phyloP scores from a whole-genome alignment of 1,140 invertebrate species.

The Drosophila subpulchrella region DNA sequence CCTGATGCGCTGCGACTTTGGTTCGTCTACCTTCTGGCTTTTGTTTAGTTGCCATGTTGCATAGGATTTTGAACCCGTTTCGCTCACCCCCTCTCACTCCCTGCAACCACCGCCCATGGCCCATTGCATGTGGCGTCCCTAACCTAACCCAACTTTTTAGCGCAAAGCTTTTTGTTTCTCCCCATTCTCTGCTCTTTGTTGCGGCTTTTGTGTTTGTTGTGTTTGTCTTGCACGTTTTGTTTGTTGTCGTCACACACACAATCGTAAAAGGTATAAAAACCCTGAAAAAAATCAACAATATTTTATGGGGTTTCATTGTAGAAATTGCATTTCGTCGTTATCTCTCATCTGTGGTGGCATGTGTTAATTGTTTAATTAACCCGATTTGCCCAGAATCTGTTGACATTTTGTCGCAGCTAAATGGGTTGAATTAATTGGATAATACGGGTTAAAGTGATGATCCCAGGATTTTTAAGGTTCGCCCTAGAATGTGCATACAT shows the following conservation, averaged over 20 bases:
- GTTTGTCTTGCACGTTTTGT: slow-evolving; percentile 44
- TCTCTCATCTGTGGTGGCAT: slow-evolving; percentile 27
- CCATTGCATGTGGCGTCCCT: slow-evolving; percentile 71
- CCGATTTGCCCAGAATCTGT: slow-evolving; percentile 32
- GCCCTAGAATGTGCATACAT: too few species aligned
- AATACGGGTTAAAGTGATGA: neutral
- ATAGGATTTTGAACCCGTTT: slow-evolving; percentile 84
- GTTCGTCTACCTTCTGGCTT: slow-evolving; percentile 72
- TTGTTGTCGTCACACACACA: slow-evolving; percentile 12
- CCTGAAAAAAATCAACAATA: slow-evolving; percentile 18
- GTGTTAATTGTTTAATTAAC: slow-evolving; percentile 68
- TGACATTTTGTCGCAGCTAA: slow-evolving; percentile 18
- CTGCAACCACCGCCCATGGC: slow-evolving; percentile 6
- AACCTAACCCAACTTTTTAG: slow-evolving; percentile 80
- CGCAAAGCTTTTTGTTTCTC: slow-evolving; percentile 52
- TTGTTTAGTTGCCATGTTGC: slow-evolving; percentile 79
- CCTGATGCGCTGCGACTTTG: slow-evolving; percentile 49
- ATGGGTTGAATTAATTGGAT: slow-evolving; percentile 1
- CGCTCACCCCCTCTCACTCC: slow-evolving; percentile 17
- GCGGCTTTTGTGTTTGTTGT: slow-evolving; percentile 43
- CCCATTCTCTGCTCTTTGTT: slow-evolving; percentile 30
- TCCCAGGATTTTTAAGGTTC: neutral
- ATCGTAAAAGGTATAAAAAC: slow-evolving; percentile 3
- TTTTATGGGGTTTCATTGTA: slow-evolving; percentile 35
- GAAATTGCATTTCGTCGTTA: slow-evolving; percentile 23